Evolutionary conservation across 2,797 vertebrate genomes (phyloP), one percentile per base, ranked within the genome.

Genomic region (Myotis planiceps): DNA sequence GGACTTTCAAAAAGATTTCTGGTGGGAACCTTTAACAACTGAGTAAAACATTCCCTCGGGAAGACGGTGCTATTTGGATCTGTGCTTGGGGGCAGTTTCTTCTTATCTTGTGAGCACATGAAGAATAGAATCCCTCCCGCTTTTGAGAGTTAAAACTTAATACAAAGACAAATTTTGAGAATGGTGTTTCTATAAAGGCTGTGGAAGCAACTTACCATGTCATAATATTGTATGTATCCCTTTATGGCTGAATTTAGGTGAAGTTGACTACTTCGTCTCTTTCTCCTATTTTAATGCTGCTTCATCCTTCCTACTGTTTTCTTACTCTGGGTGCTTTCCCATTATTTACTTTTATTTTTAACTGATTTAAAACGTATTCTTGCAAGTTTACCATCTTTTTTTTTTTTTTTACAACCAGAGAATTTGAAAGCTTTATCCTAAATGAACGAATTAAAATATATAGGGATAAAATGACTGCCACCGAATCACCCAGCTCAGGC

Each of bases 21-120:
- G 97, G 94, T 98, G 98, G 98, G 98, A 98, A 98, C 71, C 47
- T 97, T 98, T 98, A 96, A 93, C 95, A 13, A 6, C 78, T 98
- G 97, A 98, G 98, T 97, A 94, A 98, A 97, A 95, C 93, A 96
- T 97, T 98, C 97, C 65, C 92, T 97, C 89, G 96, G 97, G 97
- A 98, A 95, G 96, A 96, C 55, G 86, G 21, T 97, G 83, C 84
- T 97, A 0, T 98, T 98, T 97, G 45, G 47, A 93, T 90, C 97
- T 96, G 65, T 89, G 95, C 94, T 98, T 97, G 96, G 94, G 97
- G 94, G 53, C 47, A 95, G 34, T 95, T 89, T 83, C 93, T 97
- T 92, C 95, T 53, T 92, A 83, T 94, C 88, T 97, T 94, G 49
- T 80, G 51, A 90, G 51, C 95, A 53, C 84, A 65, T 18, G 66